A percentile compares a stretch with the other conserved stretches of the same genome.
phyloP scores from a whole-genome alignment of 30 jellyfish, hydroid and myxozoan genomes.

The Turritopsis dohrnii region DNA sequence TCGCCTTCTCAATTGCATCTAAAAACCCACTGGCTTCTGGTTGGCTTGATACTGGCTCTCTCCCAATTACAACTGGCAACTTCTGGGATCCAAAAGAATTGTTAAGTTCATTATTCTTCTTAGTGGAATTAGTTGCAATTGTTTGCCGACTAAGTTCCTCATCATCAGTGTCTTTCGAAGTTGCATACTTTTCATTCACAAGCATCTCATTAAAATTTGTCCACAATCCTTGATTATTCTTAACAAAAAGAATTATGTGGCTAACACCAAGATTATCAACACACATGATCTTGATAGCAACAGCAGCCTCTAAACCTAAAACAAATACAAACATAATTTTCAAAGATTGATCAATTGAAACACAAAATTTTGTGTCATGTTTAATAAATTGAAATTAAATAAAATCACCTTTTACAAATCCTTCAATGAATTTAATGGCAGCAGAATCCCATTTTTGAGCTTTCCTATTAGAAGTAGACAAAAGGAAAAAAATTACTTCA shows the following conservation, averaged over 20 bases:
- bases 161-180: constrained; percentile 1
- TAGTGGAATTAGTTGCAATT: neutral
- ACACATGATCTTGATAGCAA: neutral
- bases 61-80: neutral
- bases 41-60: neutral
- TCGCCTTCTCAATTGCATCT: neutral
- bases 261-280: constrained; percentile 2
- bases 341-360: neutral
- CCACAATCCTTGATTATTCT: constrained; percentile 14
- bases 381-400: too few species aligned
- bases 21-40: neutral
- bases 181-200: constrained; percentile 45
- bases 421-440: constrained; percentile 21
- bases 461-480: constrained; percentile 11
- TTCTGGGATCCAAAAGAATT: neutral
- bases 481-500: neutral
- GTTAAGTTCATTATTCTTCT: neutral
- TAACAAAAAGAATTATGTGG: neutral
- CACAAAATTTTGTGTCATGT: neutral
- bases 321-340: neutral
- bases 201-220: constrained; percentile 39
- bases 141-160: neutral
- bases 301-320: neutral
- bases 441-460: constrained; percentile 28
- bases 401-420: constrained; percentile 20